phyloP scores from a whole-genome alignment of 2,113 vertebrate genomes.

The Grammomys dolichurus region DNA sequence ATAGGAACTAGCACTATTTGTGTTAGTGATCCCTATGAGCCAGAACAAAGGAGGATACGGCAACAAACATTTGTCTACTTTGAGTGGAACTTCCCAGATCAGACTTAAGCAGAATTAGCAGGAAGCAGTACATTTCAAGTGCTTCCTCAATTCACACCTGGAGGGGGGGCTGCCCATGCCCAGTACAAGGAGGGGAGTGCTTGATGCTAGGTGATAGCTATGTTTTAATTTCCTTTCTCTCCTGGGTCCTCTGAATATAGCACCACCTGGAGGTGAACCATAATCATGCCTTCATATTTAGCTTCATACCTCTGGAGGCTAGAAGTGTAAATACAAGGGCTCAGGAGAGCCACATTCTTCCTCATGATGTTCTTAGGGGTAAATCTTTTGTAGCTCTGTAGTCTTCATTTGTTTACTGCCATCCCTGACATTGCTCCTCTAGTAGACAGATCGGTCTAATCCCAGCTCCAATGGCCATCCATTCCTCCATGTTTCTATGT shows the following conservation, averaged over 20 bases:
- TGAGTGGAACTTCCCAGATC: too few relatives aligned
- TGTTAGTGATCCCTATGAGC: background rate
- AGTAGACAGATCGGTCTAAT: background rate
- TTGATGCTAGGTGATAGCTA: background rate
- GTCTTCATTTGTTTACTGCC: too few relatives aligned
- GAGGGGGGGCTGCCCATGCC: accelerated
- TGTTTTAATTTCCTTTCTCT: background rate
- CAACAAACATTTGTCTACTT: background rate
- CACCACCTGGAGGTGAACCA: background rate
- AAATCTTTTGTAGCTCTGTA: background rate
- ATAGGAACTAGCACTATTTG: background rate
- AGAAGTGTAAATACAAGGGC: background rate
- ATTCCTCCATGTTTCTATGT: background rate
- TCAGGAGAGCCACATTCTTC: background rate
- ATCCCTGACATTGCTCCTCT: background rate
- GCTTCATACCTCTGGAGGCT: too few relatives aligned
- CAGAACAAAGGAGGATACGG: background rate
- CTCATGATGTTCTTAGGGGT: background rate
- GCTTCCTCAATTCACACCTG: background rate
- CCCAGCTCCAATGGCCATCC: accelerated
- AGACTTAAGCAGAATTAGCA: background rate
- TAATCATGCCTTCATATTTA: background rate
- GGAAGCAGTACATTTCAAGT: background rate
- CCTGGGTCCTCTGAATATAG: background rate
- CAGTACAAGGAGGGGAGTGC: too few relatives aligned